phyloP scores from a whole-genome alignment of 1,140 invertebrate species.

The Listronotus bonariensis region DNA sequence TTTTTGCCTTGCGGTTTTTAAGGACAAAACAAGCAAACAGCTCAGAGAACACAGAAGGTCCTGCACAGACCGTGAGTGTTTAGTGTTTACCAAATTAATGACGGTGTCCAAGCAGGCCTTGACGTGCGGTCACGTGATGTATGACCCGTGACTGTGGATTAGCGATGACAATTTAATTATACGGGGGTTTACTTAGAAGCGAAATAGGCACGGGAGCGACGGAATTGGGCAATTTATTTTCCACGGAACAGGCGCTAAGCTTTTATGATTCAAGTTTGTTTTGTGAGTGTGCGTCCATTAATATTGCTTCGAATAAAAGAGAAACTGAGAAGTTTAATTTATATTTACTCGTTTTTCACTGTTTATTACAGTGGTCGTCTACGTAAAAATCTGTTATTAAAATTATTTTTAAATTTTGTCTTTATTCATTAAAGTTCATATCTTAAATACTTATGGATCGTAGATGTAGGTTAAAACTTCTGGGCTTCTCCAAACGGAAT shows the following conservation, averaged over 20 bases:
- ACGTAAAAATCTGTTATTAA: no score
- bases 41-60: constrained; percentile 3
- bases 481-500: no score
- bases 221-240: constrained; percentile 38
- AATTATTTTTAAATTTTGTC: no score
- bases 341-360: no score
- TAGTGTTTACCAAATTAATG: constrained; percentile 42
- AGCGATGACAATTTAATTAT: constrained; percentile 53
- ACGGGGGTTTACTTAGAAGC: constrained; percentile 44
- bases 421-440: no score
- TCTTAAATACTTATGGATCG: no score
- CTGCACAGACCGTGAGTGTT: neutral
- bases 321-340: no score
- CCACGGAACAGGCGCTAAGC: neutral
- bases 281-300: constrained; percentile 10
- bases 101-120: constrained; percentile 44
- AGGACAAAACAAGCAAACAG: neutral
- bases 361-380: no score
- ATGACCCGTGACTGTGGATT: constrained; percentile 48
- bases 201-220: constrained; percentile 34
- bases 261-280: neutral
- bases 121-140: constrained; percentile 51
- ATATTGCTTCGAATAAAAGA: no score
- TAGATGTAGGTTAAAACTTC: no score
- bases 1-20: neutral